Evolutionary conservation across 2,797 vertebrate genomes (phyloP).

Genomic region (Ctenochaetus hawaiiensis): DNA sequence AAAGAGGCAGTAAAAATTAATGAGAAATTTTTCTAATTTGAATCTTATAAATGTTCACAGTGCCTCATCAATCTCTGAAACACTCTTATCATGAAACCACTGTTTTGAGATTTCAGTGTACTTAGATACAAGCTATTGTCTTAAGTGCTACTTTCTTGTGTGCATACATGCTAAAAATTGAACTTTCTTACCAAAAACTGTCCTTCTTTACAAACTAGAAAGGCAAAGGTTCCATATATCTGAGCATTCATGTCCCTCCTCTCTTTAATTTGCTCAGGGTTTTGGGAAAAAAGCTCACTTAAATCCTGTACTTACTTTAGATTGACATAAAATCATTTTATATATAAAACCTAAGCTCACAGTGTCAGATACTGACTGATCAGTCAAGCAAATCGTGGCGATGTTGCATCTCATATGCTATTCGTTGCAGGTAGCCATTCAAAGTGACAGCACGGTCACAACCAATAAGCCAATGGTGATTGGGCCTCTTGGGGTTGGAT

Average conservation of each 20-base stretch:
- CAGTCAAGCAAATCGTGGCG: constrained; percentile 1
- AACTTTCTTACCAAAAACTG: neutral
- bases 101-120: constrained; percentile 10
- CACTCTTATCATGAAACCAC: neutral
- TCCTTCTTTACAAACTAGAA: neutral
- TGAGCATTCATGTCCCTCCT: neutral
- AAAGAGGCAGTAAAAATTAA: neutral
- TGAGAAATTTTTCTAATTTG: neutral
- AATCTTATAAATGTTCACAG: neutral
- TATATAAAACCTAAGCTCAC: constrained; percentile 12
- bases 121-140: neutral
- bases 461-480: constrained; percentile 79
- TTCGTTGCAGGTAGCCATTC: constrained; percentile 72
- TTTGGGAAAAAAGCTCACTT: neutral
- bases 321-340: neutral
- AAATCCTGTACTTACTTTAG: constrained; percentile 13
- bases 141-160: neutral
- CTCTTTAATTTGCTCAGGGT: neutral
- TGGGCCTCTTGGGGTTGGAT: constrained; percentile 80
- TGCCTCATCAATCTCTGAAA: neutral
- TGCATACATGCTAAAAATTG: neutral
- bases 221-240: neutral
- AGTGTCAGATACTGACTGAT: neutral
- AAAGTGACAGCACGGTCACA: constrained; percentile 82
- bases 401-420: constrained; percentile 28